Evolutionary conservation across 2,888 invertebrate species (phyloP).

Genomic region (Pediacus dermestoides): DNA sequence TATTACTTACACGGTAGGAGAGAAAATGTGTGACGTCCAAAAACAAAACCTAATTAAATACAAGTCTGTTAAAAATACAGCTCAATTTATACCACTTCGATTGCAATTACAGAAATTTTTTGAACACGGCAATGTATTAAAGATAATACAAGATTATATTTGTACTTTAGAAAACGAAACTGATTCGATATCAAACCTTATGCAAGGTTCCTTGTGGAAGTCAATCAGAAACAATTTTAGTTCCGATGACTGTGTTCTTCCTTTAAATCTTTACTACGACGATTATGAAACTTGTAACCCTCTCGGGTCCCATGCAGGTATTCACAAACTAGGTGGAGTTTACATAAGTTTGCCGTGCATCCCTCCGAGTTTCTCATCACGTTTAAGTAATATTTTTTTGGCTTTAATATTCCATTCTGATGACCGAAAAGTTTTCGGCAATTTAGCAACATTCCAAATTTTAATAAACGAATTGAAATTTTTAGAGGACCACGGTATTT

Average conservation of each 20-base stretch:
- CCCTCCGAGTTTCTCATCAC: not conserved
- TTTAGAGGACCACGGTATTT: not conserved
- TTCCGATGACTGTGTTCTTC: constrained; percentile 1
- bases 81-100: too few species aligned
- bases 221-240: not conserved
- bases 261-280: not conserved
- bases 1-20: too few species aligned
- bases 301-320: constrained; percentile 3
- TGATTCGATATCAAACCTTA: constrained; percentile 1
- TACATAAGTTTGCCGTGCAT: constrained; percentile 1
- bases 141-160: too few species aligned
- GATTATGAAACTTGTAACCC: constrained; percentile 4
- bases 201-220: constrained; percentile 1
- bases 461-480: constrained; percentile 7
- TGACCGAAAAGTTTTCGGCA: not conserved
- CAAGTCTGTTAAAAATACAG: too few species aligned
- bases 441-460: constrained; percentile 4
- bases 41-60: too few species aligned
- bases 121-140: too few species aligned
- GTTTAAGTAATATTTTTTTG: constrained; percentile 2
- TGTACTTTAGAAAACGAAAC: too few species aligned
- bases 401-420: constrained; percentile 3
- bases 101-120: too few species aligned
- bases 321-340: constrained; percentile 2
- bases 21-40: too few species aligned